These are phyloP conservation scores for Polyodon spathula DNA, from an alignment of 2,113 vertebrate genomes.

Conservation along the genomic window DNA sequence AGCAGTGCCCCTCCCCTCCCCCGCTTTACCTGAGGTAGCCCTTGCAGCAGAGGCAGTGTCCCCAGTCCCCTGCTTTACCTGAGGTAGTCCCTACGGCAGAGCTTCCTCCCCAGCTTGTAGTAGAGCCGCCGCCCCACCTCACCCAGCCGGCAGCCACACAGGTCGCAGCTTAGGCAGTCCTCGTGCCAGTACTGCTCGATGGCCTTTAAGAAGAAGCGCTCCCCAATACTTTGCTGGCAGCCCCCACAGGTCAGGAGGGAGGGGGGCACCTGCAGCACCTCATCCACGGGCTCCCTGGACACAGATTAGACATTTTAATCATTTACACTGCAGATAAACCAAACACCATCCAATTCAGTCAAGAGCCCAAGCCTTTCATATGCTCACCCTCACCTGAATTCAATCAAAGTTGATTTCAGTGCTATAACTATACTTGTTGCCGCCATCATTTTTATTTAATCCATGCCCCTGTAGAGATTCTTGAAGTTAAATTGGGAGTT, in stretches of 20 bases:
- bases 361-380: no score
- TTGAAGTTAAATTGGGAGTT: no score
- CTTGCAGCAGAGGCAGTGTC: no score
- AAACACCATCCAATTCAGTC: no score
- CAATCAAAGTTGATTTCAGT: no score
- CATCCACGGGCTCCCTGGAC: slow-evolving; percentile 86
- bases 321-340: no score
- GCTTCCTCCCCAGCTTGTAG: slow-evolving; percentile 92
- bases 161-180: slow-evolving; percentile 95
- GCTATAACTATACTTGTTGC: no score
- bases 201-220: slow-evolving; percentile 96
- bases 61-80: no score
- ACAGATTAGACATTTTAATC: accelerated
- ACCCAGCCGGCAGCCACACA: slow-evolving; percentile 88
- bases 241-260: slow-evolving; percentile 90
- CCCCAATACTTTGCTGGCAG: slow-evolving; percentile 95
- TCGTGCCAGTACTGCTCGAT: slow-evolving; percentile 99
- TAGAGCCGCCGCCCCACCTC: slow-evolving; percentile 90
- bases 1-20: background rate
- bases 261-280: slow-evolving; percentile 92
- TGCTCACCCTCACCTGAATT: no score
- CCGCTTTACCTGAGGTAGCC: slow-evolving; percentile 83
- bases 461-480: no score
- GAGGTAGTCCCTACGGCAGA: slow-evolving; percentile 94
- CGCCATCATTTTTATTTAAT: no score